Evolutionary conservation across 1,140 invertebrate species (phyloP), one percentile per base, ranked within the genome.

Genomic region (Eciton burchellii): DNA sequence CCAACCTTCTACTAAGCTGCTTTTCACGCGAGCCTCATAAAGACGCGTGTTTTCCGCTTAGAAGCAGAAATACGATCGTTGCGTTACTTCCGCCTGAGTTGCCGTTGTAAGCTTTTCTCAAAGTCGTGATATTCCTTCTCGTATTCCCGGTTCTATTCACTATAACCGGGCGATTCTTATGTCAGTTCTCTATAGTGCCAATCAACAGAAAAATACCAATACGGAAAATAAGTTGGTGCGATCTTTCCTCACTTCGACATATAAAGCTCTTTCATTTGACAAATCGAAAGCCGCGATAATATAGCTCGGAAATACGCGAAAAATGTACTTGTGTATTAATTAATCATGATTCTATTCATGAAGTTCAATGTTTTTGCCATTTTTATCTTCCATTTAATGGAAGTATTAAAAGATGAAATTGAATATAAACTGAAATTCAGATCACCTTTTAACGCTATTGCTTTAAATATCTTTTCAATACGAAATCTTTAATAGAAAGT

Each of bases 21-120:
- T 65, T 76, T 74, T 76, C 73, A 65, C 60, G 12, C 26, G 14
- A 26, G 19, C n/a, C 73, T 76, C 60, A 35, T 65, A 76, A 76
- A 76, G 47, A 47, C 14, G 19, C 45, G 45, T 24, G 45, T 54
- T 24, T 47, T 60, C 19, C 26, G 19, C 45, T 76, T 65, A 65
- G 19, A 12, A 65, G 45, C 57, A 62, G 12, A 74, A 76, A 65
- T 54, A 54, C 47, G 43, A 52, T 12, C 19, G 71, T 11, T 49
- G 26, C 57, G 14, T 52, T 76, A 63, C 47, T 52, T 14, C 41
- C 73, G 45, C 11, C 35, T 45, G 14, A 65, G 59, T 76, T 76
- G 9, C 29, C 43, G n/a, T 19, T 12, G 16, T n/a, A 35, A 62
- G 47, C 19, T 54, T 76, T 65, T 59, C 60, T 54, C 47, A 52